Evolutionary conservation across 2,797 vertebrate species (phyloP).

Genomic region (Morus bassanus): DNA sequence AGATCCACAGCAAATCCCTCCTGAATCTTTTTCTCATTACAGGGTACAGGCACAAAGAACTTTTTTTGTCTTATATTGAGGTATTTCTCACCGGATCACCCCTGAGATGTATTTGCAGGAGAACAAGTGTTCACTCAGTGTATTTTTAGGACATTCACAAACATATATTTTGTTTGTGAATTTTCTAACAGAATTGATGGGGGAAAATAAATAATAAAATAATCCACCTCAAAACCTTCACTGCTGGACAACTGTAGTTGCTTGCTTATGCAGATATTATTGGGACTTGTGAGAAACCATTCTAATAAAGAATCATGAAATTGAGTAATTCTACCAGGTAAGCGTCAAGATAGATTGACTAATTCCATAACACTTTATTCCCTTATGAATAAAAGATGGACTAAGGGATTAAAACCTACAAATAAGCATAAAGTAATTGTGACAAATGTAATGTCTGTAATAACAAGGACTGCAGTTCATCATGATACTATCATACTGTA

Average conservation of each 20-base stretch:
- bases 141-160: background rate
- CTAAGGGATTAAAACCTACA: background rate
- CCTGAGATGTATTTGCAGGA: background rate
- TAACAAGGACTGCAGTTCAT: background rate
- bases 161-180: background rate
- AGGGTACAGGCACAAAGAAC: background rate
- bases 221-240: background rate
- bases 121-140: background rate
- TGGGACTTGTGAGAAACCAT: background rate
- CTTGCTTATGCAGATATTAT: background rate
- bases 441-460: background rate
- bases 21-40: background rate
- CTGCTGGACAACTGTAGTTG: background rate
- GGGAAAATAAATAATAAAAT: background rate
- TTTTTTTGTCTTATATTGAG: background rate
- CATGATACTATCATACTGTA: background rate
- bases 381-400: constrained; percentile 30
- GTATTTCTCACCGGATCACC: background rate
- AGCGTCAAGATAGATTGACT: background rate
- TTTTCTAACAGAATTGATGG: background rate
- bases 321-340: background rate
- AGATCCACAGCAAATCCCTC: background rate
- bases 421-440: constrained; percentile 24
- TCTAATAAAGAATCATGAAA: constrained; percentile 5
- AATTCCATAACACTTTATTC: background rate